phyloP scores from a whole-genome alignment of 1,140 invertebrate species.

The Ylistrum balloti region DNA sequence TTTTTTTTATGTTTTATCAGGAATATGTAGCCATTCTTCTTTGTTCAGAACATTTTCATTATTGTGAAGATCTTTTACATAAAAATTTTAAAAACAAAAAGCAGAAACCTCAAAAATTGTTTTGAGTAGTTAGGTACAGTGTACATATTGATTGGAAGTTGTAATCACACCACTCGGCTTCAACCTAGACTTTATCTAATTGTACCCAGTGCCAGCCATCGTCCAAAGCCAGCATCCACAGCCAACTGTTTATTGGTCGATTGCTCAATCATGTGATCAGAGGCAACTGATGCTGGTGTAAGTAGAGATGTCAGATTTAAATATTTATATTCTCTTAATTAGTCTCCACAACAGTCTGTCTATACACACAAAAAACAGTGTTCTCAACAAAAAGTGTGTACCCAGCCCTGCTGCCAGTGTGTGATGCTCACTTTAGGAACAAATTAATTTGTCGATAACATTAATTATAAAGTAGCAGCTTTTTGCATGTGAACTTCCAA shows the following conservation, averaged over 20 bases:
- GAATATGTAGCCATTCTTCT: no score
- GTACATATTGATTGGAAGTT: background rate
- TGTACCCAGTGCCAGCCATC: background rate
- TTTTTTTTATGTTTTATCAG: no score
- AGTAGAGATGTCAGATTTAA: constrained; percentile 25
- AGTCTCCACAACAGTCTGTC: constrained; percentile 6
- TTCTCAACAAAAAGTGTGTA: background rate
- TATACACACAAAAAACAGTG: background rate
- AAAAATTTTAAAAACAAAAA: no score
- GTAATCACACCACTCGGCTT: background rate
- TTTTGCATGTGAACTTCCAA: background rate
- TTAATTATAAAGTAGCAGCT: background rate
- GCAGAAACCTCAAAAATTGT: no score
- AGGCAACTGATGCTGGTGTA: background rate
- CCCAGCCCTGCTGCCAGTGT: background rate
- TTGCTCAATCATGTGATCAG: constrained; percentile 6
- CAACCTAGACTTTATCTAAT: background rate
- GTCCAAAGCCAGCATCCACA: background rate
- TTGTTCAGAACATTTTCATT: no score
- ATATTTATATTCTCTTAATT: constrained; percentile 19
- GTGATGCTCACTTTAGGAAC: background rate
- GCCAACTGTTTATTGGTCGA: background rate
- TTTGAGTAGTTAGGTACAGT: background rate
- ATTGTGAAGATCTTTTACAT: no score
- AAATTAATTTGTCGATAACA: constrained; percentile 29